Base-by-base conservation (phyloP, 2,888 invertebrate genomes). In the Spilarctia lutea region DNA sequence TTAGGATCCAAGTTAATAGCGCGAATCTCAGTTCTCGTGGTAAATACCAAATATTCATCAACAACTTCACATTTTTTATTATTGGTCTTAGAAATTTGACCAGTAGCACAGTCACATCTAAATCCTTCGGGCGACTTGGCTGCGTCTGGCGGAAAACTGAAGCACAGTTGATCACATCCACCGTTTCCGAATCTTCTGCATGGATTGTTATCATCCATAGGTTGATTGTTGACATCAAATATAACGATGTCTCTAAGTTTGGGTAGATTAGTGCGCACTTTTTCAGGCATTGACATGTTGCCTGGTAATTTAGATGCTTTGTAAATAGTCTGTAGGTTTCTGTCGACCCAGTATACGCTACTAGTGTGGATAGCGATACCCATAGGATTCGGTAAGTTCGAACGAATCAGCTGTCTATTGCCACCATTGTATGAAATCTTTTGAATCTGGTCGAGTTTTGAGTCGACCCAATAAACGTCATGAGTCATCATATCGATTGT, bases 391-490 rank as follows among this genome's bases (percentile, higher is more conserved):
- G 99, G 99, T 27, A 99, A 93, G 88, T 99, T 98, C 3, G 98
- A 96, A 67, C 98, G 96, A 67, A 99, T 98, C 10, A 98, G 97
- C 89, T 98, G 98, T 79, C 98, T 96, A 86, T 97, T 98, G 2
- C 97, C 98, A 1, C 98, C 98, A 48, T 96, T 97, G 91, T 97
- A 98, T 0, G 98, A 97, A n/a, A 99, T 97, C 91, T 98, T 98
- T 90, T 99, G 99, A 75, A 99, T 99, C 86, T 97, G 98, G 89
- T 99, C 99, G 45, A 99, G 96, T 90, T 98, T 98, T 0, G 99
- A 98, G 91, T 99, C 99, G 0, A 99, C 99, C 99, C 99, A 99
- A 91, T 98, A 99, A 0, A 99, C 98, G 90, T 99, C 99, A 88
- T 99, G 98, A 0, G 99, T 99, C 66, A 97, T 93, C 96, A 98